These are phyloP conservation scores for Columba livia DNA, from an alignment of 2,113 vertebrate species.

Conservation along the genomic window DNA sequence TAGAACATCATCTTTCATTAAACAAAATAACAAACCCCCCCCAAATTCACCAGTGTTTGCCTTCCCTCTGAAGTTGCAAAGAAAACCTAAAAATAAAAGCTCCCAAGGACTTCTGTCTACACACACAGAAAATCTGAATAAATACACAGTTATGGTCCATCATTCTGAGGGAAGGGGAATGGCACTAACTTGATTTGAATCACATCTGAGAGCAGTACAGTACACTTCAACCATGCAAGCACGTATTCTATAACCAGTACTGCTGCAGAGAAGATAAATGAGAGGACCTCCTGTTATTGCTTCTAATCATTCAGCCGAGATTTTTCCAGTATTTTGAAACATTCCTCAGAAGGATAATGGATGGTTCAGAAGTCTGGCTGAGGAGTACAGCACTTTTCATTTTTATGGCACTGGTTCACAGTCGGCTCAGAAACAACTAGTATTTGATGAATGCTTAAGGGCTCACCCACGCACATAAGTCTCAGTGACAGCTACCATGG, in stretches of 20 bases:
- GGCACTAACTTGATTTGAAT: not conserved
- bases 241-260: fast-evolving
- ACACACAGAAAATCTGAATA: not conserved
- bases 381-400: not conserved
- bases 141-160: not conserved
- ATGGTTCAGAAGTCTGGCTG: not conserved
- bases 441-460: not conserved
- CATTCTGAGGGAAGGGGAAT: not conserved
- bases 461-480: fast-evolving
- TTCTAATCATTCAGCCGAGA: not conserved
- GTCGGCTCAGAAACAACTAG: not conserved
- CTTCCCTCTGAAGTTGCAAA: not conserved
- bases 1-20: not conserved
- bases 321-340: not conserved
- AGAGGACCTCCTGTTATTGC: not conserved
- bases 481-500: not conserved
- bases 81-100: not conserved
- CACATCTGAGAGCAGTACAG: not conserved
- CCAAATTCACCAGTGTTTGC: not conserved
- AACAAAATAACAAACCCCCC: not conserved
- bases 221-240: not conserved
- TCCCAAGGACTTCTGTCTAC: not conserved
- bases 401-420: not conserved
- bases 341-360: not conserved
- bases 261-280: not conserved